A percentile compares a stretch with the other conserved stretches of the same genome.
phyloP scores from a whole-genome alignment of 1,140 invertebrate species.

The Danaus melanippus region DNA sequence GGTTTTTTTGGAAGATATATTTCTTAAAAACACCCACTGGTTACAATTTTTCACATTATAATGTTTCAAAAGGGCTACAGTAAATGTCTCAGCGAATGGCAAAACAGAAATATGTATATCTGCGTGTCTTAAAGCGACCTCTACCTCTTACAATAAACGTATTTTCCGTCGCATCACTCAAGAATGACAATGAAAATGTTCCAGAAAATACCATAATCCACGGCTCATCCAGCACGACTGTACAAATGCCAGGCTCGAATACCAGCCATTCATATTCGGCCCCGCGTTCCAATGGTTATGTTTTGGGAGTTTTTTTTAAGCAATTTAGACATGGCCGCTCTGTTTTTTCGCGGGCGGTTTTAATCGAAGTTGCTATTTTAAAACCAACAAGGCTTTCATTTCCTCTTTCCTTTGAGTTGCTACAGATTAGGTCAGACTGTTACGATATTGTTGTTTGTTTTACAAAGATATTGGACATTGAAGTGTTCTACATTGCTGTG shows the following conservation, averaged over 20 bases:
- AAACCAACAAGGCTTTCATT: slow-evolving; percentile 32
- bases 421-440: slow-evolving; percentile 10
- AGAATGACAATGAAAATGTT: slow-evolving; percentile 2
- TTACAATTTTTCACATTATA: no score
- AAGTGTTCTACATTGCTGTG: no score
- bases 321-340: slow-evolving; percentile 41
- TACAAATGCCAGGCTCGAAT: slow-evolving; percentile 32
- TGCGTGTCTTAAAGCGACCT: no score
- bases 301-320: slow-evolving; percentile 48
- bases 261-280: slow-evolving; percentile 43
- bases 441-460: slow-evolving; percentile 1
- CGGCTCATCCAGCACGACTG: slow-evolving; percentile 5
- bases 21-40: no score
- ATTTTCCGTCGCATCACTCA: no score
- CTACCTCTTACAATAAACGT: no score
- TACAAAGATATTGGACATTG: not conserved
- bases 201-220: slow-evolving; percentile 25
- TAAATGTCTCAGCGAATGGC: no score
- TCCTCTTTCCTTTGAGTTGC: slow-evolving; percentile 34
- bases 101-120: no score
- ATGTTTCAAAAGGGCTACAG: no score
- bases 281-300: slow-evolving; percentile 51
- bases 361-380: slow-evolving; percentile 57
- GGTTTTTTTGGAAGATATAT: no score
- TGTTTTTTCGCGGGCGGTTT: slow-evolving; percentile 48